Conservation (phyloP, 1,140 invertebrate species). For the Periplaneta americana region DNA sequence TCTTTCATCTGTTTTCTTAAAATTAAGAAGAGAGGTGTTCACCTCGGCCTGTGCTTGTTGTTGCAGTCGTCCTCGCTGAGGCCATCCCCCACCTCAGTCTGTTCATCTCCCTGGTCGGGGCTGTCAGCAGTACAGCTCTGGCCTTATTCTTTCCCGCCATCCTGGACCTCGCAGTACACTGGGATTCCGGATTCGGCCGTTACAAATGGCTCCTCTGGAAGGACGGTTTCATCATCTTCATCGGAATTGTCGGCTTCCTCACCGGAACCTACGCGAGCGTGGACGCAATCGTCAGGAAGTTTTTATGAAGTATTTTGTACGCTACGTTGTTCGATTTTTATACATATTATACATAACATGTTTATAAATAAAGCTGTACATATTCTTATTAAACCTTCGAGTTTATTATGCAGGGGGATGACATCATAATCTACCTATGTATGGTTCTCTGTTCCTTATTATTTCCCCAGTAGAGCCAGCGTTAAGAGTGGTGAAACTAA, state of each 20-base stretch:
- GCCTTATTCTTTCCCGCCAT: slow-evolving; percentile 85
- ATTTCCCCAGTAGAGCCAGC: too few species aligned
- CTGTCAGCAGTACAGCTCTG: slow-evolving; percentile 78
- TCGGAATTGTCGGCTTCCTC: slow-evolving; percentile 63
- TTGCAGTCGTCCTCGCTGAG: slow-evolving; percentile 72
- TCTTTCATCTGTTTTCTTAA: too few species aligned
- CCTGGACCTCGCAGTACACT: slow-evolving; percentile 66
- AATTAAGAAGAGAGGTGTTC: too few species aligned
- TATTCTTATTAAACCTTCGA: too few species aligned
- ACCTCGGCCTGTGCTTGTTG: neutral
- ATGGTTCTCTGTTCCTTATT: too few species aligned
- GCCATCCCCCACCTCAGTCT: slow-evolving; percentile 76
- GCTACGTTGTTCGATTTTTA: neutral
- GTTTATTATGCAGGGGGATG: too few species aligned
- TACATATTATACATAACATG: neutral
- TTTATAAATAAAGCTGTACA: neutral
- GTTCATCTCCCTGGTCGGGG: slow-evolving; percentile 87
- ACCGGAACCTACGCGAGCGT: slow-evolving; percentile 71
- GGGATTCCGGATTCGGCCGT: slow-evolving; percentile 41
- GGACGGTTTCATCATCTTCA: slow-evolving; percentile 55
- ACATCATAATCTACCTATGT: too few species aligned
- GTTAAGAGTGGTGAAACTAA: too few species aligned
- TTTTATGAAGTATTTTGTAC: neutral
- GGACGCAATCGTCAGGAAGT: slow-evolving; percentile 46
- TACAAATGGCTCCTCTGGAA: slow-evolving; percentile 44